A percentile compares a stretch with the other conserved stretches of the same genome.
Evolutionary conservation across 2,113 vertebrate genomes (phyloP).

Genomic region (Pontoporia blainvillei): DNA sequence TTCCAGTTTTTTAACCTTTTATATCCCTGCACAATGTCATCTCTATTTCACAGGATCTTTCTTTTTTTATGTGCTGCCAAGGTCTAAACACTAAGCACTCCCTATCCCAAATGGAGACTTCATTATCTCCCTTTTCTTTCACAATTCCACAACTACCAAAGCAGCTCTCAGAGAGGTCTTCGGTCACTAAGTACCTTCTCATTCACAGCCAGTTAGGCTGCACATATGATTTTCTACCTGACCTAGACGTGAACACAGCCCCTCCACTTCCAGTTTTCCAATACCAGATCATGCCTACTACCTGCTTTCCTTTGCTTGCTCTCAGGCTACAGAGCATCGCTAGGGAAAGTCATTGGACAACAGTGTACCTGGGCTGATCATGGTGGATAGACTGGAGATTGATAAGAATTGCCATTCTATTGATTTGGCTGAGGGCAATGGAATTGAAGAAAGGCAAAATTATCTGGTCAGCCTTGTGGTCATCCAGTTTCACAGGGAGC

Average conservation of each 20-base stretch:
- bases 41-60: not conserved
- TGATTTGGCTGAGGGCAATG: not conserved
- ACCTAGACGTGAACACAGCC: not conserved
- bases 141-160: not conserved
- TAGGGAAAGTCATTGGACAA: not conserved
- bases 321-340: not conserved
- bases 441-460: not conserved
- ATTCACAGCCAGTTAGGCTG: not conserved
- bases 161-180: not conserved
- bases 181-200: not conserved
- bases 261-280: not conserved
- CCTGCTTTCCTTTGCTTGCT: not conserved
- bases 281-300: not conserved
- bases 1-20: not conserved
- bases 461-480: not conserved
- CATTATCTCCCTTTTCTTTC: not conserved
- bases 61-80: not conserved
- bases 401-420: not conserved
- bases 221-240: not conserved
- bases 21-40: not conserved
- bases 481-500: not conserved
- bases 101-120: not conserved
- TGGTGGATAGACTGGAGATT: not conserved
- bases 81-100: not conserved
- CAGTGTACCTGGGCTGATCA: not conserved